Conservation (phyloP, 2,797 vertebrate species). For the Hypotaenidia okinawae region DNA sequence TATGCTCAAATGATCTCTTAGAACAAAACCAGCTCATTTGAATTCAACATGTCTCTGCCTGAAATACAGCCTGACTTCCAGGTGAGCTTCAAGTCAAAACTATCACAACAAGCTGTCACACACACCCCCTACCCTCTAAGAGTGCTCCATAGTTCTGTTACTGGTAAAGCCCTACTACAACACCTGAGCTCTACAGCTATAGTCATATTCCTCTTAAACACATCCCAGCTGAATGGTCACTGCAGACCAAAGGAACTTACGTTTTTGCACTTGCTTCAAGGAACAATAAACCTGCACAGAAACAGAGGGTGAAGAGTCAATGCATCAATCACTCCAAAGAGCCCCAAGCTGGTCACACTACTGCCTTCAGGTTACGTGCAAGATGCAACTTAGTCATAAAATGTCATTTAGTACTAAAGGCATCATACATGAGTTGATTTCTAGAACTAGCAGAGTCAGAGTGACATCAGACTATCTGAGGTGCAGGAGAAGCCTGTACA, state of each 20-base stretch:
- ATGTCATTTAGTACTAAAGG: neutral
- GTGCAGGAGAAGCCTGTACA: neutral
- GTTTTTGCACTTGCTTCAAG: constrained; percentile 98
- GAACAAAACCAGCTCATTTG: neutral
- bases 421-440: neutral
- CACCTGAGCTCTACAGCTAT: neutral
- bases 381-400: no score
- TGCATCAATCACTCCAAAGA: neutral
- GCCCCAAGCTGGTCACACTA: neutral
- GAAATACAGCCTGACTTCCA: neutral
- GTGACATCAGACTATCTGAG: neutral
- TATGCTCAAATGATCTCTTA: neutral
- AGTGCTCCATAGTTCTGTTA: no score
- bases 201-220: neutral
- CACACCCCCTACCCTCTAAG: neutral
- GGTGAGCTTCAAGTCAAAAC: neutral
- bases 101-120: accelerated
- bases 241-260: constrained; percentile 79
- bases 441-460: neutral
- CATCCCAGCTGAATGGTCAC: neutral
- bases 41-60: neutral
- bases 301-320: constrained; percentile 69
- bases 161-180: neutral
- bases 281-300: constrained; percentile 90
- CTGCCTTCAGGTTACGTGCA: neutral